These are phyloP conservation scores for Pachyramphus minor DNA, from an alignment of 2,113 vertebrate species.

Conservation along the genomic window DNA sequence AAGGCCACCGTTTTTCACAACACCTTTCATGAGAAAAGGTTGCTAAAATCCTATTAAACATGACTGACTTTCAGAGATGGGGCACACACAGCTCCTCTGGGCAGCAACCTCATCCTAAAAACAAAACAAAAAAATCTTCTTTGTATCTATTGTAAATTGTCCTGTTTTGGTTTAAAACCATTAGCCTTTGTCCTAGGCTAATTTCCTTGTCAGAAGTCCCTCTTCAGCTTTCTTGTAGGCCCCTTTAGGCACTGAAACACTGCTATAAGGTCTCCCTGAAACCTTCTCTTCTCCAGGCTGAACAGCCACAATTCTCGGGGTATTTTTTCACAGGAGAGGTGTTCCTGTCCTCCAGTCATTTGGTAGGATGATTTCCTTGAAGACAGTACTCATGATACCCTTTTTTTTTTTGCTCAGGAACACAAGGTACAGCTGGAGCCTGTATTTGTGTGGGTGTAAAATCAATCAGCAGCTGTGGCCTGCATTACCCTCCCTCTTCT, in stretches of 20 bases:
- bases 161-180: neutral
- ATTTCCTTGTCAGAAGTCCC: neutral
- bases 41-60: accelerated
- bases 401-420: neutral
- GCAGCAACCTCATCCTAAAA: neutral
- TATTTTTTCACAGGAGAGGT: neutral
- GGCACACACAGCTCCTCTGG: neutral
- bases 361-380: neutral
- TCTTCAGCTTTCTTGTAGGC: neutral
- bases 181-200: neutral
- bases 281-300: neutral
- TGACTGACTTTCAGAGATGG: neutral
- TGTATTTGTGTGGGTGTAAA: neutral
- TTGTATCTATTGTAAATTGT: neutral
- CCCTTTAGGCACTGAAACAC: neutral
- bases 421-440: neutral
- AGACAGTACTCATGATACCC: neutral
- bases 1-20: neutral
- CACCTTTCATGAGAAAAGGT: accelerated
- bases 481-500: neutral
- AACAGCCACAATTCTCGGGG: neutral
- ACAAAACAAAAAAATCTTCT: accelerated
- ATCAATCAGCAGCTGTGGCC: neutral
- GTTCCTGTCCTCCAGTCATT: neutral
- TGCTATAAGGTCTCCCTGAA: neutral